Evolutionary conservation across 2,797 vertebrate genomes (phyloP).

Genomic region (Notamacropus eugenii): DNA sequence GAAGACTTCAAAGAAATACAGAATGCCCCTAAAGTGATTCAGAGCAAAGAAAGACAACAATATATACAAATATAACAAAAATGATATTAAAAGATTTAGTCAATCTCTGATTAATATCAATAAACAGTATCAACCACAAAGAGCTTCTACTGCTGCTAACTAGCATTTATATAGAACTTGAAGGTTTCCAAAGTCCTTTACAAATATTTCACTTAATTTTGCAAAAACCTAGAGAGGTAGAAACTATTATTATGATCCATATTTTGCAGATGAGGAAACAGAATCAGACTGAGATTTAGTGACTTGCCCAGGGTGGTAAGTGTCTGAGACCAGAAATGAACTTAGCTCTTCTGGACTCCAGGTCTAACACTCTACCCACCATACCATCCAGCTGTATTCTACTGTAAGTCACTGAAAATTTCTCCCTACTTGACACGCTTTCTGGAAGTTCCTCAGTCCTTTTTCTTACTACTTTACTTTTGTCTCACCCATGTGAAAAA

Average conservation of each 20-base stretch:
- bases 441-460: background rate
- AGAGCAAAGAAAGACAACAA: background rate
- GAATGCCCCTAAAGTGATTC: background rate
- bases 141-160: background rate
- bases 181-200: background rate
- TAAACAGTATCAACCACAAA: background rate
- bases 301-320: background rate
- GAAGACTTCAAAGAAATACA: too few relatives aligned
- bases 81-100: background rate
- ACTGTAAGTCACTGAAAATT: background rate
- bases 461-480: background rate
- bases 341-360: background rate
- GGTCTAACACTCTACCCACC: background rate
- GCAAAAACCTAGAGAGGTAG: background rate
- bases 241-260: background rate
- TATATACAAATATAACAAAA: background rate
- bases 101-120: background rate
- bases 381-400: background rate
- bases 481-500: background rate
- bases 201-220: background rate
- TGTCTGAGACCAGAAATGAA: background rate
- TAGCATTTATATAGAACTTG: background rate
- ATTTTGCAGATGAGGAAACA: background rate
- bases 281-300: background rate
- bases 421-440: background rate